These are phyloP conservation scores for Malachius bipustulatus DNA, from an alignment of 2,888 invertebrate species.

Conservation along the genomic window DNA sequence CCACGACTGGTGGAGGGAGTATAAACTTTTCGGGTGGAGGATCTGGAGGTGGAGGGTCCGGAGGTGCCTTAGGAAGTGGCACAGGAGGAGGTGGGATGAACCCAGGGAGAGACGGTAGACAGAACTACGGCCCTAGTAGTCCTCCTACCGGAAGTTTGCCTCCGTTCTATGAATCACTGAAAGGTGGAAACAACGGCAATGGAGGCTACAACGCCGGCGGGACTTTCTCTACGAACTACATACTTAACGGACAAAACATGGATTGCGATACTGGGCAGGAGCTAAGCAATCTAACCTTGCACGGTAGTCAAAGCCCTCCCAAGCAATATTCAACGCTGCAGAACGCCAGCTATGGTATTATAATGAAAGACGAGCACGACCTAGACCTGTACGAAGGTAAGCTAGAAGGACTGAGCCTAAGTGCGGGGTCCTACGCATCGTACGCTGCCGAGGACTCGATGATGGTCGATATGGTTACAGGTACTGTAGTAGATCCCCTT, in stretches of 20 bases:
- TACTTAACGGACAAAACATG: slow-evolving; percentile 58
- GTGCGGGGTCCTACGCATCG: neutral
- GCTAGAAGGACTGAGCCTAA: slow-evolving; percentile 54
- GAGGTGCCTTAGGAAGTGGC: slow-evolving; percentile 43
- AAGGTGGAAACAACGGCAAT: slow-evolving; percentile 58
- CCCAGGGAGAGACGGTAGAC: slow-evolving; percentile 65
- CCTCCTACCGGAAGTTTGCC: slow-evolving; percentile 79
- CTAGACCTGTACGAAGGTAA: slow-evolving; percentile 59
- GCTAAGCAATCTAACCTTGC: slow-evolving; percentile 38
- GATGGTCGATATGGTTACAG: slow-evolving; percentile 72
- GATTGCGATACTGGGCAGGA: slow-evolving; percentile 65
- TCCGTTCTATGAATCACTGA: slow-evolving; percentile 80
- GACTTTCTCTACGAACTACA: slow-evolving; percentile 52
- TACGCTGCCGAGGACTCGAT: slow-evolving; percentile 64
- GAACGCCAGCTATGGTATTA: slow-evolving; percentile 68
- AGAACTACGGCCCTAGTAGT: slow-evolving; percentile 78
- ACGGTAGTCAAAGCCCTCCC: slow-evolving; percentile 37
- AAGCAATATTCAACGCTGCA: slow-evolving; percentile 65
- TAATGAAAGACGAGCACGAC: slow-evolving; percentile 70
- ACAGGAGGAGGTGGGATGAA: slow-evolving; percentile 62
- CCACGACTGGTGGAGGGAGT: slow-evolving; percentile 25
- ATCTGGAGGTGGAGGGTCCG: slow-evolving; percentile 43
- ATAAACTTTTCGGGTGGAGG: slow-evolving; percentile 30
- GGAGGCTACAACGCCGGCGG: slow-evolving; percentile 56
- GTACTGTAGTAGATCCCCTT: slow-evolving; percentile 64